phyloP scores from a whole-genome alignment of 2,888 invertebrate species.

The Pediacus dermestoides region DNA sequence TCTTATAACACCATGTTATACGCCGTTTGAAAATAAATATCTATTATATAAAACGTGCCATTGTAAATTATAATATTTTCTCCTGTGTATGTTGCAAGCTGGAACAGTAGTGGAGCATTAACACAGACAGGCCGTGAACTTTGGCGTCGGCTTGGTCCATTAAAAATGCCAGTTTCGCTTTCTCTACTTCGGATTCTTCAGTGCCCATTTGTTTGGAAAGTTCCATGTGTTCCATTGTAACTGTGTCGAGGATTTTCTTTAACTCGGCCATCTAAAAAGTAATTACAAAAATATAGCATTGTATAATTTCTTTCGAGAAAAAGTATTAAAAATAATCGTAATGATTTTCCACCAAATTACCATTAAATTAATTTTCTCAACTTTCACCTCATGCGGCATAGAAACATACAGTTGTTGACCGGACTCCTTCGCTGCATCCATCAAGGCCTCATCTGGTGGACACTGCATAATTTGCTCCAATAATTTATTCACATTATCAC shows the following conservation, averaged over 20 bases:
- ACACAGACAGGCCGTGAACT: conserved; percentile 84
- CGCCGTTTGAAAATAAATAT: too few species aligned
- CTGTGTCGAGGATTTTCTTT: conserved; percentile 70
- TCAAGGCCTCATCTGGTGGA: conserved; percentile 72
- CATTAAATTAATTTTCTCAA: conserved; percentile 80
- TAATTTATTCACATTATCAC: conserved; percentile 49
- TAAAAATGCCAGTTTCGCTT: conserved; percentile 50
- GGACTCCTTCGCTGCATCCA: conserved; percentile 83
- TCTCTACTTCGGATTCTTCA: conserved; percentile 48
- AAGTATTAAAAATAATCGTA: too few species aligned
- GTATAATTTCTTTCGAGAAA: too few species aligned
- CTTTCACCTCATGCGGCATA: conserved; percentile 64
- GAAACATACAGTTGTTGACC: conserved; percentile 77
- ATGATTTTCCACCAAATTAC: too few species aligned
- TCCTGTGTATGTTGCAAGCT: conserved; percentile 76
- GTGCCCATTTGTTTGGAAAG: conserved; percentile 51
- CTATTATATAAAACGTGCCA: too few species aligned
- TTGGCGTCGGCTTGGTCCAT: conserved; percentile 73
- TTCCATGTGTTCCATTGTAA: conserved; percentile 59
- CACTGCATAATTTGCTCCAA: conserved; percentile 56
- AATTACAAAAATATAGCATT: too few species aligned
- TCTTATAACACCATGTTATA: too few species aligned
- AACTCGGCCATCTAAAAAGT: conserved; percentile 66
- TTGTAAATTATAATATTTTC: conserved; percentile 43
- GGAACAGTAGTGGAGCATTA: conserved; percentile 93